Evolutionary conservation across 2,888 invertebrate species (phyloP).

Genomic region (Trilocha varians): DNA sequence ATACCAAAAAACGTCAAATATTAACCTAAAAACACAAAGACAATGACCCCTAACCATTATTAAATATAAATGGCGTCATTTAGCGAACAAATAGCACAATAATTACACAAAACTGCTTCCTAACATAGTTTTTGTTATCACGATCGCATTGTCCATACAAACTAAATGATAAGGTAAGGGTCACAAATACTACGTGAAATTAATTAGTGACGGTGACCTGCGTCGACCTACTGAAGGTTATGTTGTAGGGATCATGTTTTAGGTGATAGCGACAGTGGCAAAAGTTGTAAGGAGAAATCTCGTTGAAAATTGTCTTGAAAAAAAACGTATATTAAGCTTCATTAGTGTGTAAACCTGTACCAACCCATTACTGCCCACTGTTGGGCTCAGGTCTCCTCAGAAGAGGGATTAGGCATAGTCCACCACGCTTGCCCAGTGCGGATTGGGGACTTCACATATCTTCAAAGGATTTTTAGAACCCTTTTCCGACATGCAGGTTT

Average conservation of each 20-base stretch:
- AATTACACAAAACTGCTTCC: conserved; percentile 10
- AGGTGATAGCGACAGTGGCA: conserved; percentile 9
- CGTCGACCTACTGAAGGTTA: conserved; percentile 36
- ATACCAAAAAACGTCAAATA: background rate
- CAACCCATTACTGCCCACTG: too few species aligned
- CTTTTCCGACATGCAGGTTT: too few species aligned
- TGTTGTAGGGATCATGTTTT: conserved; percentile 6
- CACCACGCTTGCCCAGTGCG: too few species aligned
- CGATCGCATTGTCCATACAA: conserved; percentile 21
- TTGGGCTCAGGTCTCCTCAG: too few species aligned
- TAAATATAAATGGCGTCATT: conserved; percentile 6
- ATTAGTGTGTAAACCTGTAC: too few species aligned
- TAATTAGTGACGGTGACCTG: conserved; percentile 54
- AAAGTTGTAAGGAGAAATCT: too few species aligned
- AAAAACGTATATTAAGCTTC: too few species aligned
- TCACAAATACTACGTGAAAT: conserved; percentile 55
- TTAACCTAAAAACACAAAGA: conserved; percentile 10
- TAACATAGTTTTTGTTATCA: conserved; percentile 14
- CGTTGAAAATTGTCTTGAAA: too few species aligned
- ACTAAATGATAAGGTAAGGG: conserved; percentile 58
- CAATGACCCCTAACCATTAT: conserved; percentile 7
- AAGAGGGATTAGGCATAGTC: too few species aligned
- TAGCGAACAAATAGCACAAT: conserved; percentile 13
- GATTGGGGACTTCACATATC: too few species aligned
- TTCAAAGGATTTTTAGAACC: too few species aligned